phyloP scores from a whole-genome alignment of 2,888 invertebrate species.

The Zaprionus lineosus region DNA sequence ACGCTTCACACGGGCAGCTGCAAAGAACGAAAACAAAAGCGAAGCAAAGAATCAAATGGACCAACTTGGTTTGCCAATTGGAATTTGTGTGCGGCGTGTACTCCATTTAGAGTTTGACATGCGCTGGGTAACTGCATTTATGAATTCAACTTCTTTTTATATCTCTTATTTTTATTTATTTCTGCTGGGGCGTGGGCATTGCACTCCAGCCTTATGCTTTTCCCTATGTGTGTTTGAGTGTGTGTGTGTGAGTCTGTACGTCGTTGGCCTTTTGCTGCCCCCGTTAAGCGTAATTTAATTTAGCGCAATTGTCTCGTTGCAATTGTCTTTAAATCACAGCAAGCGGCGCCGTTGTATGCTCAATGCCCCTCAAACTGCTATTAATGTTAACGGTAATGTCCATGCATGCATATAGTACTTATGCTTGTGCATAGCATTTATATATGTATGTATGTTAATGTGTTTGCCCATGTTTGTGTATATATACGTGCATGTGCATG shows the following conservation, averaged over 20 bases:
- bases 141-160: too few relatives aligned
- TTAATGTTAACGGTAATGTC: slow-evolving; percentile 46
- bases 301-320: slow-evolving; percentile 49
- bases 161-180: too few relatives aligned
- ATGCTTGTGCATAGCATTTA: slow-evolving; percentile 13
- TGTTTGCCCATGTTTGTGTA: too few relatives aligned
- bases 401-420: slow-evolving; percentile 1
- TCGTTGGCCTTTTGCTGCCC: slow-evolving; percentile 57
- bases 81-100: slow-evolving; percentile 30
- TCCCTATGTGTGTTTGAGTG: slow-evolving; percentile 12
- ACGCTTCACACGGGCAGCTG: slow-evolving; percentile 31
- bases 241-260: slow-evolving; percentile 23
- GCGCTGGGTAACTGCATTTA: slow-evolving; percentile 27
- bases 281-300: slow-evolving; percentile 71
- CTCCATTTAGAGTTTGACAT: slow-evolving; percentile 32
- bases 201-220: slow-evolving; percentile 5
- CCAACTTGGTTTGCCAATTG: slow-evolving; percentile 70
- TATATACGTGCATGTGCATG: background rate
- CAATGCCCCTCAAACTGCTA: slow-evolving; percentile 37
- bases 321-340: slow-evolving; percentile 60
- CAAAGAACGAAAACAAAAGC: slow-evolving; percentile 53
- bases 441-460: background rate
- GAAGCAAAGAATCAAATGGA: slow-evolving; percentile 64
- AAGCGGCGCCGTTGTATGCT: slow-evolving; percentile 20
- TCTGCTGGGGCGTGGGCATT: slow-evolving; percentile 37